Conservation (phyloP, 2,113 vertebrate genomes). For the Maccullochella peelii region DNA sequence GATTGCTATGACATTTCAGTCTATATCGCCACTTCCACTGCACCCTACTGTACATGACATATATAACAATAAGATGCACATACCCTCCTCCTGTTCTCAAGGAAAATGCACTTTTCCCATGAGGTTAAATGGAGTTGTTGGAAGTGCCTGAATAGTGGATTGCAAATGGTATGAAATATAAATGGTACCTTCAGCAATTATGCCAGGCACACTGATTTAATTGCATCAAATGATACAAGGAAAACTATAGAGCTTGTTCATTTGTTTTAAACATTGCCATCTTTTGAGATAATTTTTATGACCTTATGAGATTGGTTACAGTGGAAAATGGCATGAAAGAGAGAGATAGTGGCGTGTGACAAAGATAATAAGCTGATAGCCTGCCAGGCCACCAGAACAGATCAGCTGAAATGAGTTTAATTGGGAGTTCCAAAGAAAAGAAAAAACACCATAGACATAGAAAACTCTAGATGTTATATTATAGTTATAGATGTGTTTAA, state of each 20-base stretch:
- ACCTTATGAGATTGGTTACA: conserved; percentile 15
- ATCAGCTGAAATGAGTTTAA: neutral
- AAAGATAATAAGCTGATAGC: conserved; percentile 9
- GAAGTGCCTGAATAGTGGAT: neutral
- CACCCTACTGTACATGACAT: conserved; percentile 47
- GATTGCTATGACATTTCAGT: conserved; percentile 74
- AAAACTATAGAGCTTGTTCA: neutral
- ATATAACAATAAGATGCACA: conserved; percentile 48
- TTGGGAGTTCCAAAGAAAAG: neutral
- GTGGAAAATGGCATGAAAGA: conserved; percentile 10
- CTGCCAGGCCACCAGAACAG: neutral
- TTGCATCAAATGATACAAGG: neutral
- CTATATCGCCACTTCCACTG: conserved; percentile 20
- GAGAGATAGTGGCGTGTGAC: neutral
- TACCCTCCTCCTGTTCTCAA: conserved; percentile 11
- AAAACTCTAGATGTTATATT: neutral
- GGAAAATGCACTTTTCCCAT: conserved; percentile 36
- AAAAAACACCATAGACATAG: neutral
- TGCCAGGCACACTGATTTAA: conserved; percentile 18
- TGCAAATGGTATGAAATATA: conserved; percentile 15
- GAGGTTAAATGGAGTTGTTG: conserved; percentile 14
- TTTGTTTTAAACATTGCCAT: conserved; percentile 10
- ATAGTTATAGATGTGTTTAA: neutral
- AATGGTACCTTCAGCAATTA: neutral
- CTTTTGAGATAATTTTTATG: neutral